A percentile compares a stretch with the other conserved stretches of the same genome.
Conservation (phyloP, 30 jellyfish, hydroid and myxozoan species). For the Aurelia sp. region DNA sequence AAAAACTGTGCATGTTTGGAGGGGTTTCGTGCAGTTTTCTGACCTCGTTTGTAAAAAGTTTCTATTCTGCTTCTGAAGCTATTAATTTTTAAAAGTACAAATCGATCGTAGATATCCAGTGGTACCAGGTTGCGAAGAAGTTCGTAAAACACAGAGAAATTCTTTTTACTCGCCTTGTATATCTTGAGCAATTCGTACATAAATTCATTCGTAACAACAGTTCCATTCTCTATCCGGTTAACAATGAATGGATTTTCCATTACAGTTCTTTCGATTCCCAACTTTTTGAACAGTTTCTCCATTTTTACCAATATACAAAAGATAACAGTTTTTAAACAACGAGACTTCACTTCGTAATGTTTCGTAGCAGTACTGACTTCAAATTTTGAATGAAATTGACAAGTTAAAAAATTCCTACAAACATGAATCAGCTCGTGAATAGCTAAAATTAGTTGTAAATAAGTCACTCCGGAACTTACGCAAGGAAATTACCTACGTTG, state of each 20-base stretch:
- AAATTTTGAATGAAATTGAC: no score
- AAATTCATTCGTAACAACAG: background rate
- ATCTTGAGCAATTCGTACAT: background rate
- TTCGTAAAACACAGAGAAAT: background rate
- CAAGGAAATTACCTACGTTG: no score
- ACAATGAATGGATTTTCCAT: background rate
- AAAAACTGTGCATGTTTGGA: constrained; percentile 2
- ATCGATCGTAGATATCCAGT: constrained; percentile 4
- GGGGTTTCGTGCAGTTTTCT: background rate
- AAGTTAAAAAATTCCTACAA: no score
- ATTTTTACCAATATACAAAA: background rate
- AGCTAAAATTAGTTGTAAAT: no score
- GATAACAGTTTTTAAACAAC: no score
- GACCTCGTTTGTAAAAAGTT: background rate
- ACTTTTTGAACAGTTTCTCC: background rate
- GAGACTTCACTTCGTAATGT: no score
- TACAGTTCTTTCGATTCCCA: background rate
- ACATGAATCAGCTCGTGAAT: no score
- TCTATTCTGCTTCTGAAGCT: background rate
- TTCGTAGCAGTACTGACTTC: no score
- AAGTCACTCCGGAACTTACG: no score
- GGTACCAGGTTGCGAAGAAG: constrained; percentile 19
- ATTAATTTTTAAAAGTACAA: background rate
- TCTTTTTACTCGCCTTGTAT: background rate
- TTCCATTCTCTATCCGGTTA: background rate